Base-by-base conservation (phyloP, 2,888 invertebrate genomes). In the Cinara cedri region DNA sequence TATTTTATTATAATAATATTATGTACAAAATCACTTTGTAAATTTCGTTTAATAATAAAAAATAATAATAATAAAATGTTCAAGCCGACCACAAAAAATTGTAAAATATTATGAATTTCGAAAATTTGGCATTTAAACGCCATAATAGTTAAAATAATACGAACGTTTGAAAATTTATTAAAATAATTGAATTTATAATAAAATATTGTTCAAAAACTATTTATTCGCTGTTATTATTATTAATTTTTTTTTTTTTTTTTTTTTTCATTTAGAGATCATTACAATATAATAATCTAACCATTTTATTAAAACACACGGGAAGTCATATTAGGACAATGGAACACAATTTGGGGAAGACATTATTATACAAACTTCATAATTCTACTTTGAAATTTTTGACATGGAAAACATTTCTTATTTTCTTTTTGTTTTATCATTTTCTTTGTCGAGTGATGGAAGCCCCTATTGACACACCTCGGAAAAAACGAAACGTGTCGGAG, bases 271-370 rank as follows among this genome's bases (percentile, higher is more conserved):
- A 74, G 63, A 74, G 51, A 74, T 74, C 51, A 34, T 63, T 63
- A 51, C 42, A 54, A n/a, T 16, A 19, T 21, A 21, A 19, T 54
- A 54, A 13, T 44, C 71, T 72, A 62, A 42, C 42, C 60, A 57
- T 49, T 57, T n/a, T n/a, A n/a, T n/a, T 62, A 70, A 78, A 70
- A 78, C 68, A 51, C 78, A 34, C 68, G 60, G 76, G 78, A 78
- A 78, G 70, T 78, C 68, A 63, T 34, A 49, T 65, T 42, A 62
- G 68, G 60, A 34, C 60, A 60, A 70, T 51, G 68, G 78, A 78
- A 78, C 78, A 78, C 78, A 78, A 70, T 70, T 44, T 60, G 70
- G 78, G 78, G 78, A 78, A 78, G 78, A 78, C 78, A 70, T 19
- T 57, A 9, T 3, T 34, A 42, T 55, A 66, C n/a, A 34, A 34